Evolutionary conservation across 2,888 invertebrate genomes (phyloP).

Genomic region (Allygus modestus): DNA sequence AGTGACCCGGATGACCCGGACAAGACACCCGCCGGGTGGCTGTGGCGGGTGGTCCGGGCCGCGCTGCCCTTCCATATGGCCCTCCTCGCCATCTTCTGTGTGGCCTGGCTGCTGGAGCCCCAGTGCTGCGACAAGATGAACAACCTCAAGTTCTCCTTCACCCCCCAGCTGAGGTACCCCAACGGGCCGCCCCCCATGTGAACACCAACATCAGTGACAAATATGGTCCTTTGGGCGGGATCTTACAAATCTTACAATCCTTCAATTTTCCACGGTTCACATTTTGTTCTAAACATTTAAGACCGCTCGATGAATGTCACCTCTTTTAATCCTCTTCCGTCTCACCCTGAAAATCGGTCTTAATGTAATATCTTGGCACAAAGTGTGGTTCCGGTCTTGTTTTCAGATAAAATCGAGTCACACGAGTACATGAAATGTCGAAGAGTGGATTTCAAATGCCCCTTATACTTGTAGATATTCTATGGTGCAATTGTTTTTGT

Average conservation of each 20-base stretch:
- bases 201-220: conserved; percentile 70
- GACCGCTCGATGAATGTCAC: too few species aligned
- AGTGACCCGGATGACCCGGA: conserved; percentile 75
- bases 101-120: conserved; percentile 85
- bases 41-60: conserved; percentile 84
- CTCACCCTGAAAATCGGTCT: too few species aligned
- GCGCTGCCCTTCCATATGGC: conserved; percentile 88
- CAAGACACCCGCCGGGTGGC: conserved; percentile 65
- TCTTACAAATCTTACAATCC: too few species aligned
- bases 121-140: conserved; percentile 89
- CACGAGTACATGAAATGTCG: background rate
- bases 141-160: conserved; percentile 85
- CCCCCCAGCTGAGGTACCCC: conserved; percentile 90
- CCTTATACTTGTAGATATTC: background rate
- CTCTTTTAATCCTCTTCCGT: too few species aligned
- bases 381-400: background rate
- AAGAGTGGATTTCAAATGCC: background rate
- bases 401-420: background rate
- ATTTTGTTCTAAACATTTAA: too few species aligned
- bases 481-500: conserved; percentile 24
- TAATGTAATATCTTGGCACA: background rate
- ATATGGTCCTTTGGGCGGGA: background rate
- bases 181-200: conserved; percentile 89
- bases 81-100: conserved; percentile 83
- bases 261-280: too few species aligned